These are phyloP conservation scores for Malacoraja senta DNA, from an alignment of 2,797 vertebrate genomes.

Conservation along the genomic window DNA sequence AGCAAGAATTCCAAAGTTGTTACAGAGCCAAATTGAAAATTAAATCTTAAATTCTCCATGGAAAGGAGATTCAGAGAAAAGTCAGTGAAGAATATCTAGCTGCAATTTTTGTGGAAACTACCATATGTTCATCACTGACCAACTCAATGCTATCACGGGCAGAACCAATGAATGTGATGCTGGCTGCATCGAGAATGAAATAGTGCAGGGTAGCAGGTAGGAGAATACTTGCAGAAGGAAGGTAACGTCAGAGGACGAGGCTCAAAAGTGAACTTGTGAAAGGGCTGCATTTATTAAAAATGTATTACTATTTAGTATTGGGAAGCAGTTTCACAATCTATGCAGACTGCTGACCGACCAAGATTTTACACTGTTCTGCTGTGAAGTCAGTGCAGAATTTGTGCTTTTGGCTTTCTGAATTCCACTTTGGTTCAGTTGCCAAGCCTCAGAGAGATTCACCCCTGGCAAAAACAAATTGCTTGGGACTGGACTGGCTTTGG, in stretches of 20 bases:
- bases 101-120: not conserved
- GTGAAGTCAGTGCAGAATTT: not conserved
- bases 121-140: not conserved
- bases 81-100: no score
- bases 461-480: not conserved
- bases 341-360: not conserved
- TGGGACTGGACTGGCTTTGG: not conserved
- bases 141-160: not conserved
- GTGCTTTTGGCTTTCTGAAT: not conserved
- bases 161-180: not conserved
- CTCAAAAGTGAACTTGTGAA: not conserved
- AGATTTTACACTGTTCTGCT: not conserved
- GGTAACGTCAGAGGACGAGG: not conserved
- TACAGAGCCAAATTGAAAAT: not conserved
- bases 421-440: not conserved
- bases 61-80: not conserved
- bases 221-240: not conserved
- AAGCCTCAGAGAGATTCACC: not conserved
- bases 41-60: not conserved
- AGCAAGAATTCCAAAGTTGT: not conserved
- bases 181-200: not conserved
- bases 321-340: not conserved
- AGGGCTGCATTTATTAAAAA: not conserved
- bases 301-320: not conserved
- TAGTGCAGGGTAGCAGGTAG: not conserved